Conservation (phyloP, 2,888 invertebrate genomes). For the Hyposoter didymator region DNA sequence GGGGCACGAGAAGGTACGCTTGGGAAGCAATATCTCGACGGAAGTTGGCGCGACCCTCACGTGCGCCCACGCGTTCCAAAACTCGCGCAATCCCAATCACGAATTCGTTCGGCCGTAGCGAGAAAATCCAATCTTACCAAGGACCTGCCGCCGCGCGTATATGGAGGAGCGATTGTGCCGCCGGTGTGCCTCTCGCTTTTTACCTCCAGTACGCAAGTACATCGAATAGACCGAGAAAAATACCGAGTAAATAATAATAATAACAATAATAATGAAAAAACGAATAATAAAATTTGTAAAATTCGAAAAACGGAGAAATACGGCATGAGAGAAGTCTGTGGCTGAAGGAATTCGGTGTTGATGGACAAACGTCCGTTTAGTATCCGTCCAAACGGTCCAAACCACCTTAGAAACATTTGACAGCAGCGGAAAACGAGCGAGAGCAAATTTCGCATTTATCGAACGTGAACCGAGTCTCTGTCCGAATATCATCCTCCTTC, state of each 20-base stretch:
- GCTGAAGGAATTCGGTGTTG: conserved; percentile 3
- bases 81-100: conserved; percentile 73
- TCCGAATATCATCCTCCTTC: conserved; percentile 31
- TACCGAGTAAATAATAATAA: conserved; percentile 32
- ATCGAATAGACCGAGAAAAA: conserved; percentile 30
- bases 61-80: conserved; percentile 67
- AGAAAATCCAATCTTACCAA: conserved; percentile 73
- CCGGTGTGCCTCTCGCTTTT: background rate
- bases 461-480: conserved; percentile 29
- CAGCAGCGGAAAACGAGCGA: conserved; percentile 26
- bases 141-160: conserved; percentile 67
- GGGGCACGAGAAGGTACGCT: conserved; percentile 48
- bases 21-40: conserved; percentile 69
- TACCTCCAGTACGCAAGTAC: conserved; percentile 1
- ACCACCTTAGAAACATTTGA: conserved; percentile 36
- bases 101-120: conserved; percentile 71
- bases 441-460: conserved; percentile 24
- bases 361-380: background rate
- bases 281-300: background rate
- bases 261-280: background rate
- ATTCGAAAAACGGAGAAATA: conserved; percentile 28
- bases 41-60: conserved; percentile 64
- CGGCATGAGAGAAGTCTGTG: conserved; percentile 14
- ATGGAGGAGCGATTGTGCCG: conserved; percentile 49
- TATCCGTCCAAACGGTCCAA: background rate